phyloP scores from a whole-genome alignment of 2,113 vertebrate genomes.

The Rostratula benghalensis region DNA sequence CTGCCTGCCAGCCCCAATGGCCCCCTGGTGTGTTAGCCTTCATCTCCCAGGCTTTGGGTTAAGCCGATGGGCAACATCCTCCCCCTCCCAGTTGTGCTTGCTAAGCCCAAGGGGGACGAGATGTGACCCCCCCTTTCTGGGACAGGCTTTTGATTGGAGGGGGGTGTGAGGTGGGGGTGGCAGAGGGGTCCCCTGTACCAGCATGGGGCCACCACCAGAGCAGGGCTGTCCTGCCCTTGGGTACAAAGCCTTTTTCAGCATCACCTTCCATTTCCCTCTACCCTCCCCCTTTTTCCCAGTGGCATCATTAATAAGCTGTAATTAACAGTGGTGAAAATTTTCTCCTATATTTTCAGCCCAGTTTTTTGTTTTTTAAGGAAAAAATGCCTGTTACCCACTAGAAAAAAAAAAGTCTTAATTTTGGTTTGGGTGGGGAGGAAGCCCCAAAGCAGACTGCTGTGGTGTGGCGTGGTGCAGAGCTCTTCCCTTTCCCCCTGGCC shows the following conservation, averaged over 20 bases:
- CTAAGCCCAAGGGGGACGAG: neutral
- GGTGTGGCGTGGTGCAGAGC: neutral
- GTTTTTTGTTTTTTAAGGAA: neutral
- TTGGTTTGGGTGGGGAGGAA: neutral
- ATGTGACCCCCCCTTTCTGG: accelerated
- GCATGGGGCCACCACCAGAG: neutral
- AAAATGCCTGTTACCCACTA: neutral
- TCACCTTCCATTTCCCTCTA: neutral
- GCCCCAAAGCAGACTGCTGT: neutral
- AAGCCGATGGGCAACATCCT: neutral
- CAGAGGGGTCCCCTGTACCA: accelerated
- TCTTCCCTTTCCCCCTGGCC: neutral
- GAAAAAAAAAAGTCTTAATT: neutral
- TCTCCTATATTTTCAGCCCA: neutral
- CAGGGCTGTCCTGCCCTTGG: neutral
- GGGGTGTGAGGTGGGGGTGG: neutral
- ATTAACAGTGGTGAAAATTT: neutral
- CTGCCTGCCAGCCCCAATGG: neutral
- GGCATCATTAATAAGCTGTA: neutral
- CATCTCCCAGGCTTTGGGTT: neutral
- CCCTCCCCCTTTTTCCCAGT: neutral
- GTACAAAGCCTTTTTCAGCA: neutral
- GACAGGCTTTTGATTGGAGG: neutral
- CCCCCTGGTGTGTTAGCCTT: neutral
- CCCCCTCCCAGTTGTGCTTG: neutral